Evolutionary conservation across 64 coral and sea anemone genomes (phyloP), one percentile per base, ranked within the genome.

Genomic region (Stichodactyla mertensii): DNA sequence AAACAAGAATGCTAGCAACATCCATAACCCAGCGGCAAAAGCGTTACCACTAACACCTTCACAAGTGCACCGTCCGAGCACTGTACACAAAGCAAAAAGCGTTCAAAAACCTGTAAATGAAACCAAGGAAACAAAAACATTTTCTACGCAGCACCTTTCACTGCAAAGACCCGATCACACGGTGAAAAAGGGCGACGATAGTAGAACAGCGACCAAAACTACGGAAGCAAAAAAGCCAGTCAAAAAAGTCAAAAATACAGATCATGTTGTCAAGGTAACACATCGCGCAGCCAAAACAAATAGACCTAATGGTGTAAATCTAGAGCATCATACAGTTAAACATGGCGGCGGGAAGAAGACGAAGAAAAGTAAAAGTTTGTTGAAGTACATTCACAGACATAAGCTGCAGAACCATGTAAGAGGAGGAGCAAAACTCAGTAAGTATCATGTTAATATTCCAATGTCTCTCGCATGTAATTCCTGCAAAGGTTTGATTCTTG

Each of bases 331-430:
- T 55, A 2, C 51, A 54, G 78, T 6, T 10, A 19, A 81, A 81
- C 78, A 81, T 20, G 6, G 51, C 24, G 53, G 19, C 16, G 19
- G 19, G 15, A 81, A 52, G 54, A 52, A 81, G 51, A 15, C 78
- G 8, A 81, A 52, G 51, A 55, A 52, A 53, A 53, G 53, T 81
- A 81, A 81, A 81, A 19, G 10, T 22, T 55, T 81, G 26, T 81
- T 81, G 36, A 81, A 81, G 78, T 81, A 81, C 52, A 81, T 81
- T 28, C 36, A 81, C 51, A 54, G 53, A 11, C 15, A 45, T 19
- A 81, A 54, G 1, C 52, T 81, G 19, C 78, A 81, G 18, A 74
- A 74, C 10, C 6, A 74, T 4, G 8, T 58, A 23, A 71, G 69
- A 71, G 4, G 20, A 71, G 23, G 10, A 18, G 69, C 23, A 71